Conservation (phyloP, 1,140 invertebrate genomes). For the Aleiodes sp. region DNA sequence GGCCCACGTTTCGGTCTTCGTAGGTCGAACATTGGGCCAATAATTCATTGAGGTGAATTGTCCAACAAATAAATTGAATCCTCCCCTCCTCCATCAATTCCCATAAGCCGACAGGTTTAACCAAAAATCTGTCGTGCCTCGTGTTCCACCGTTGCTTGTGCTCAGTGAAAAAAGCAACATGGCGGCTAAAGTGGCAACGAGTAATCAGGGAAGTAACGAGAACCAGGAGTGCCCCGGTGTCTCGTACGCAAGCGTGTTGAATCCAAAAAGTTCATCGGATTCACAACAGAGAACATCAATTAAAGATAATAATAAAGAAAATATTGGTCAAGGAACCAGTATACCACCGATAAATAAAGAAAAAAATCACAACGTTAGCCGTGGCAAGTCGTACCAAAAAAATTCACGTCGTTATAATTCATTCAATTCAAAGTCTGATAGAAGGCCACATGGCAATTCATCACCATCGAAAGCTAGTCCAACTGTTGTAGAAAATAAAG, state of each 20-base stretch:
- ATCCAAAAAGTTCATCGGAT: constrained; percentile 53
- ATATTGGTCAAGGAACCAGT: constrained; percentile 51
- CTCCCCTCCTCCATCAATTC: not conserved
- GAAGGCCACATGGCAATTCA: constrained; percentile 26
- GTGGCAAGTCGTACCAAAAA: constrained; percentile 44
- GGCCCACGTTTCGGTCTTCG: not conserved
- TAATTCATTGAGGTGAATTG: no score
- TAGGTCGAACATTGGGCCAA: not conserved
- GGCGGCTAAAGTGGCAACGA: constrained; percentile 56
- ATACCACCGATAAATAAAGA: constrained; percentile 31
- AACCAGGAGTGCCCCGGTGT: constrained; percentile 52
- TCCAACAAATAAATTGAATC: not conserved
- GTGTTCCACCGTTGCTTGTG: not conserved
- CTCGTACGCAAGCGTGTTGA: constrained; percentile 66
- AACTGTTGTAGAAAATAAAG: not conserved
- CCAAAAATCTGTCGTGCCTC: constrained; percentile 3
- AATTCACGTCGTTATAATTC: not conserved
- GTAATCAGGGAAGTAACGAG: constrained; percentile 48
- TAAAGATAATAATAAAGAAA: constrained; percentile 66
- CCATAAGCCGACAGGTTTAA: not conserved
- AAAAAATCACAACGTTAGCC: constrained; percentile 29
- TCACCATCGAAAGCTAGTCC: not conserved
- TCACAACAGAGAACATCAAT: constrained; percentile 20
- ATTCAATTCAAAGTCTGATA: constrained; percentile 20
- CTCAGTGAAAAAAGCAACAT: constrained; percentile 47